A percentile compares a stretch with the other conserved stretches of the same genome.
phyloP scores from a whole-genome alignment of 2,797 vertebrate genomes.

The Argyrosomus regius region DNA sequence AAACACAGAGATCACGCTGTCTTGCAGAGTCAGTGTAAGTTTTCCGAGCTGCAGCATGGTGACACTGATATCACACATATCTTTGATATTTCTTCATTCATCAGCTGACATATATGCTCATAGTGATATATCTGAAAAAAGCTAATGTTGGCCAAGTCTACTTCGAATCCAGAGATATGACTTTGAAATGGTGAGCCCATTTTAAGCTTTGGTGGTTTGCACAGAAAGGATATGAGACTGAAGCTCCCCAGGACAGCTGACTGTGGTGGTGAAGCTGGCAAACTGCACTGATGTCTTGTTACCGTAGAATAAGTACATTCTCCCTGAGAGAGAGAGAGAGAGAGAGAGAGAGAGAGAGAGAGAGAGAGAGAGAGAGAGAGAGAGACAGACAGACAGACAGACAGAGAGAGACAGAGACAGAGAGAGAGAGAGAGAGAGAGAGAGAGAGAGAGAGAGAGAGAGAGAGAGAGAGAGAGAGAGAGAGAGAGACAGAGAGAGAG shows the following conservation, averaged over 20 bases:
- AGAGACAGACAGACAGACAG: neutral
- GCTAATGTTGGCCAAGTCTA: neutral
- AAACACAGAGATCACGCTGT: too few relatives aligned
- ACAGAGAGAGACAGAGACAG: too few relatives aligned
- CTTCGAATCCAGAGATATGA: neutral
- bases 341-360: too few relatives aligned
- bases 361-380: constrained; percentile 5
- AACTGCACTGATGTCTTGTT: constrained; percentile 96
- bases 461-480: constrained; percentile 26
- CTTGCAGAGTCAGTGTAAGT: too few relatives aligned
- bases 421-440: too few relatives aligned
- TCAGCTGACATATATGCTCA: neutral
- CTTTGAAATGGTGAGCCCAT: neutral
- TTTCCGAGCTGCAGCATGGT: too few relatives aligned
- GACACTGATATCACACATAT: too few relatives aligned
- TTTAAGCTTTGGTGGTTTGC: neutral
- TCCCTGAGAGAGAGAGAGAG: constrained; percentile 81
- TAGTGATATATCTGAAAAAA: neutral
- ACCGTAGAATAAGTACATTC: constrained; percentile 96
- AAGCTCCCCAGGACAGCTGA: constrained; percentile 91
- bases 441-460: too few relatives aligned
- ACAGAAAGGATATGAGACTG: constrained; percentile 92
- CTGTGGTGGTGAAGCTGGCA: constrained; percentile 90
- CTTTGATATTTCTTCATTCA: neutral
- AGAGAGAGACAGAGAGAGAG: too few relatives aligned